Conservation (phyloP, 2,113 vertebrate genomes). For the Toxotes chatareus region DNA sequence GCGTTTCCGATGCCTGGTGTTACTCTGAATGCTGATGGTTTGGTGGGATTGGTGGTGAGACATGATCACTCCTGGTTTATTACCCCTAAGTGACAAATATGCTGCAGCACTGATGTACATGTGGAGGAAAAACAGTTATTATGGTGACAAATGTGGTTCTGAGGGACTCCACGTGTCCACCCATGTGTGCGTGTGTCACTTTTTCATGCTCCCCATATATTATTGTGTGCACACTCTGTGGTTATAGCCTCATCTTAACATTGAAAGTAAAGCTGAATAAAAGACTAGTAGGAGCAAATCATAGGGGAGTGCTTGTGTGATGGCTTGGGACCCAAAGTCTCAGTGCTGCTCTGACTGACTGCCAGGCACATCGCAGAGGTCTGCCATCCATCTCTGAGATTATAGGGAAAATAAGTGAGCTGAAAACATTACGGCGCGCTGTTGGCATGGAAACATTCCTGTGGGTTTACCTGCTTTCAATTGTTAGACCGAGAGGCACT, state of each 20-base stretch:
- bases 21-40: not conserved
- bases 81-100: slow-evolving; percentile 9
- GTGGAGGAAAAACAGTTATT: slow-evolving; percentile 18
- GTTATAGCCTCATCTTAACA: not conserved
- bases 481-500: slow-evolving; percentile 62
- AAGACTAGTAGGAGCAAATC: slow-evolving; percentile 27
- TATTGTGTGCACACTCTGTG: not conserved
- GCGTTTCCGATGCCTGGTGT: not conserved
- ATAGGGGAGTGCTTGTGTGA: slow-evolving; percentile 16
- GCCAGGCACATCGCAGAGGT: slow-evolving; percentile 35
- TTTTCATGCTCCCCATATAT: slow-evolving; percentile 9
- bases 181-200: slow-evolving; percentile 20
- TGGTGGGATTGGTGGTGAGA: not conserved
- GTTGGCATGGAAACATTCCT: slow-evolving; percentile 83
- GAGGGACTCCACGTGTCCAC: not conserved
- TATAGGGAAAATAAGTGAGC: slow-evolving; percentile 64
- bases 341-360: slow-evolving; percentile 33
- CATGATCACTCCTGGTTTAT: not conserved
- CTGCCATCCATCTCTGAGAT: slow-evolving; percentile 67
- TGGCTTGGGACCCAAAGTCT: slow-evolving; percentile 25
- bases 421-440: slow-evolving; percentile 62
- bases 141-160: not conserved
- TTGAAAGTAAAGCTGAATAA: slow-evolving; percentile 15
- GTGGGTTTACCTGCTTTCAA: slow-evolving; percentile 69
- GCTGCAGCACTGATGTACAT: not conserved